phyloP scores from a whole-genome alignment of 2,888 invertebrate genomes.

The Cerastoderma edule region DNA sequence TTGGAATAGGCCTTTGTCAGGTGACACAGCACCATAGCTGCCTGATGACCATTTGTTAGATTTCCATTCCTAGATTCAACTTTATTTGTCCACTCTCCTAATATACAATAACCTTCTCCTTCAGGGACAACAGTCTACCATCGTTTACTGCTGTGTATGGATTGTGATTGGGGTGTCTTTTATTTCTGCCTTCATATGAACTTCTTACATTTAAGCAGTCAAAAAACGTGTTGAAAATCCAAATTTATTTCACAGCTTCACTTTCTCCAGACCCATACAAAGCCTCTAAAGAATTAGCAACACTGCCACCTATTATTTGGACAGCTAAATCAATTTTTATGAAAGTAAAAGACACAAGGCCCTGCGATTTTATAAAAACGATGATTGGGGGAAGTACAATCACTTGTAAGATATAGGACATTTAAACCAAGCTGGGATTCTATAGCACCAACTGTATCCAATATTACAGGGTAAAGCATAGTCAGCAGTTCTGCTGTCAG shows the following conservation, averaged over 20 bases:
- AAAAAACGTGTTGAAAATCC: slow-evolving; percentile 18
- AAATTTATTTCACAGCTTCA: neutral
- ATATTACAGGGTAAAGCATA: slow-evolving; percentile 6
- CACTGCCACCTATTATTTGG: slow-evolving; percentile 35
- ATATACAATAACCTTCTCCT: slow-evolving; percentile 4
- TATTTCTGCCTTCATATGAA: slow-evolving; percentile 20
- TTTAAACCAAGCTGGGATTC: neutral
- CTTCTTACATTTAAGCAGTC: slow-evolving; percentile 32
- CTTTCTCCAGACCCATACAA: slow-evolving; percentile 13
- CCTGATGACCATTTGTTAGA: slow-evolving; percentile 5
- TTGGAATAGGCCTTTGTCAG: slow-evolving; percentile 9
- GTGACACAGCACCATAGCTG: slow-evolving; percentile 5
- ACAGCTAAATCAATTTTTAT: slow-evolving; percentile 46
- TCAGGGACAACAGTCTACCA: neutral
- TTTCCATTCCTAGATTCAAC: slow-evolving; percentile 21
- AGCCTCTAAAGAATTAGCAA: slow-evolving; percentile 40
- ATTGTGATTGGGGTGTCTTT: slow-evolving; percentile 12
- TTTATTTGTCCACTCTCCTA: slow-evolving; percentile 6
- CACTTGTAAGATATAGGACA: slow-evolving; percentile 17
- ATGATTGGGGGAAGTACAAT: slow-evolving; percentile 11
- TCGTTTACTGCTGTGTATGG: neutral
- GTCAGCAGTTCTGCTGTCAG: slow-evolving; percentile 5
- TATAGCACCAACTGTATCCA: neutral
- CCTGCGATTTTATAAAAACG: slow-evolving; percentile 10
- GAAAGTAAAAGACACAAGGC: slow-evolving; percentile 21